A percentile compares a stretch with the other conserved stretches of the same genome.
Conservation (phyloP, 2,888 invertebrate species). For the Coremacera marginata region DNA sequence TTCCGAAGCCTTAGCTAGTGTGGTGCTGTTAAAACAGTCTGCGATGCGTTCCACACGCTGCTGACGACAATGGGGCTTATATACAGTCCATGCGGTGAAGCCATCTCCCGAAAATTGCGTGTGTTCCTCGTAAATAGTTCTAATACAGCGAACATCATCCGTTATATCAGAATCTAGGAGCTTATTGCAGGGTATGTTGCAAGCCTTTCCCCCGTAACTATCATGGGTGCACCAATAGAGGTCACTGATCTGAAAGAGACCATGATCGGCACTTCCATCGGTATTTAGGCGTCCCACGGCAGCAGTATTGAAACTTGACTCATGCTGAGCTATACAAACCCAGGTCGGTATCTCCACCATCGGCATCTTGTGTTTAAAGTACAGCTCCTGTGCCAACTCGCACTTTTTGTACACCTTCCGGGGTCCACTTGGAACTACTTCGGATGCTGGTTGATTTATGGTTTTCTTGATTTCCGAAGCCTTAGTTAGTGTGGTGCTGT, state of each 20-base stretch:
- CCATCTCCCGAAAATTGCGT: slow-evolving; percentile 78
- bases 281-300: slow-evolving; percentile 69
- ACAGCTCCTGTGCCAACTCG: slow-evolving; percentile 76
- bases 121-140: slow-evolving; percentile 77
- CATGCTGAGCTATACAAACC: slow-evolving; percentile 79
- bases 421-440: not conserved
- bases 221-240: slow-evolving; percentile 76
- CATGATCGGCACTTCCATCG: slow-evolving; percentile 75
- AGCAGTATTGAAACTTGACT: slow-evolving; percentile 77
- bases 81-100: slow-evolving; percentile 81
- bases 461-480: slow-evolving; percentile 30
- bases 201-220: slow-evolving; percentile 72
- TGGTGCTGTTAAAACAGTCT: slow-evolving; percentile 52
- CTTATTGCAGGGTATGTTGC: slow-evolving; percentile 74
- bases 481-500: slow-evolving; percentile 38
- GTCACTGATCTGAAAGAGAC: slow-evolving; percentile 79
- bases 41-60: slow-evolving; percentile 68
- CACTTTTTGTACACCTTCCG: slow-evolving; percentile 75
- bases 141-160: slow-evolving; percentile 79
- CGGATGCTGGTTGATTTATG: not conserved
- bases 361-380: slow-evolving; percentile 71
- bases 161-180: slow-evolving; percentile 78
- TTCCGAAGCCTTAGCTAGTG: not conserved
- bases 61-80: slow-evolving; percentile 73
- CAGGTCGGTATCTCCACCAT: slow-evolving; percentile 71